Conservation (phyloP, 2,113 vertebrate genomes). For the Octodon degus region DNA sequence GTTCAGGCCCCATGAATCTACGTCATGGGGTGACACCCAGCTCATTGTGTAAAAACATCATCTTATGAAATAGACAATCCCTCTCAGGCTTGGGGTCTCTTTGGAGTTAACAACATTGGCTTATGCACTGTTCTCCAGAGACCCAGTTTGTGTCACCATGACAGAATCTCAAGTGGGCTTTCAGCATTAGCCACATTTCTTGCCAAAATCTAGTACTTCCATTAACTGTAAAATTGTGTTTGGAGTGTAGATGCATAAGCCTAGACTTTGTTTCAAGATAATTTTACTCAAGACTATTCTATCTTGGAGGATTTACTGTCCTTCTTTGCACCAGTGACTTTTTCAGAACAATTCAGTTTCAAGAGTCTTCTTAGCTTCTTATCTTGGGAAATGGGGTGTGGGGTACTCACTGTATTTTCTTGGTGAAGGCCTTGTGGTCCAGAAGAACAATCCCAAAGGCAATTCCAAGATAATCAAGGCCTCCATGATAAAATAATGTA, state of each 20-base stretch:
- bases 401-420: not conserved
- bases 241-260: not conserved
- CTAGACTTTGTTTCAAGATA: slow-evolving; percentile 17
- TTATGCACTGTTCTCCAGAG: not conserved
- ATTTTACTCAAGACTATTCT: not conserved
- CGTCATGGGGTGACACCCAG: not conserved
- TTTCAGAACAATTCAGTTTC: not conserved
- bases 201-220: not conserved
- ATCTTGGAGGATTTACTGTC: not conserved
- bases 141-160: not conserved
- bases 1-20: not conserved
- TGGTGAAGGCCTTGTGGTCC: not conserved
- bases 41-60: not conserved
- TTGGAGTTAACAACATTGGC: not conserved
- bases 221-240: not conserved
- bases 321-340: not conserved
- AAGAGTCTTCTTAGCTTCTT: not conserved
- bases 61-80: not conserved
- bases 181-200: not conserved
- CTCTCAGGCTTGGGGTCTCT: not conserved
- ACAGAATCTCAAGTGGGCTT: not conserved
- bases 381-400: not conserved
- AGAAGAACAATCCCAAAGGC: not conserved
- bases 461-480: not conserved
- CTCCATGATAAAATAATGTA: not conserved